Conservation (phyloP, 2,113 vertebrate species). For the Rafetus swinhoei region DNA sequence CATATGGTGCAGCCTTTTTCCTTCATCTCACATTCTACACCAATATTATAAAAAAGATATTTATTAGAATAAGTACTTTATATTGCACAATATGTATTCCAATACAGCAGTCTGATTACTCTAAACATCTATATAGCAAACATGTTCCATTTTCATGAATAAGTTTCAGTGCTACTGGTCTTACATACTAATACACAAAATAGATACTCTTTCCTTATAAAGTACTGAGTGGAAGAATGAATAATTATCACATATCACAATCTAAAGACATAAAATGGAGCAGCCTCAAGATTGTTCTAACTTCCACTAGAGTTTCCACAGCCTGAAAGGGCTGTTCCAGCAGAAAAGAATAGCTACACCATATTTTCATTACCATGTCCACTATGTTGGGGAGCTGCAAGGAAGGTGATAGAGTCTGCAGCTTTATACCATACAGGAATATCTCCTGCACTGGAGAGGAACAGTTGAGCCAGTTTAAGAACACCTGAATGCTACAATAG, state of each 20-base stretch:
- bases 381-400: not conserved
- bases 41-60: conserved; percentile 8
- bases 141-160: not conserved
- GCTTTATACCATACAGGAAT: fast-evolving
- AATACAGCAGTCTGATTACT: conserved; percentile 8
- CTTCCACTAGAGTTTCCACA: not conserved
- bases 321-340: not conserved
- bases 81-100: not conserved
- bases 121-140: not conserved
- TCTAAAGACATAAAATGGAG: not conserved
- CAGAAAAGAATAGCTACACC: not conserved
- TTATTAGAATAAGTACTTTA: not conserved
- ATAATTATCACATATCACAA: not conserved
- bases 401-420: not conserved
- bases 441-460: not conserved
- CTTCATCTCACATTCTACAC: conserved; percentile 42
- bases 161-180: not conserved
- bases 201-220: not conserved
- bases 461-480: not conserved
- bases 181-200: not conserved
- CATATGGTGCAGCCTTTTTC: conserved; percentile 16
- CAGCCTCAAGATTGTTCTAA: not conserved
- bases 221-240: not conserved
- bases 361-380: not conserved
- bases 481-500: conserved; percentile 22